These are phyloP conservation scores for Delia radicum DNA, from an alignment of 1,140 invertebrate species.

Conservation along the genomic window DNA sequence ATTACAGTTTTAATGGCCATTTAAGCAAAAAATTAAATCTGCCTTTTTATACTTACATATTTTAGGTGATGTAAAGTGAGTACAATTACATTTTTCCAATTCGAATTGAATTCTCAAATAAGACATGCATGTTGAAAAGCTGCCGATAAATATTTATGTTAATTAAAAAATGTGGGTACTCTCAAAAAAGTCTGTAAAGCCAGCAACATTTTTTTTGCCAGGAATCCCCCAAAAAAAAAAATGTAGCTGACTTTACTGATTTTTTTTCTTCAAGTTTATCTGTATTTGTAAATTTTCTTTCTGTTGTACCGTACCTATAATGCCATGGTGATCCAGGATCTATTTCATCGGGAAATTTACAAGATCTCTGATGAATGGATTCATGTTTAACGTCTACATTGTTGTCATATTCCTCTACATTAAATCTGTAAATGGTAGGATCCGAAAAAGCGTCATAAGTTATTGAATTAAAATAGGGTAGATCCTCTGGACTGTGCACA, in stretches of 20 bases:
- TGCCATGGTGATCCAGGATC: constrained; percentile 17
- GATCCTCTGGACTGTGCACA: constrained; percentile 25
- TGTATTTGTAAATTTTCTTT: no score
- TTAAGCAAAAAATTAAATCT: no score
- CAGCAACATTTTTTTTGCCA: no score
- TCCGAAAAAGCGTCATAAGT: constrained; percentile 14
- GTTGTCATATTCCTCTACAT: constrained; percentile 27
- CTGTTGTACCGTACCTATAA: constrained; percentile 24
- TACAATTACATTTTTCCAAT: constrained; percentile 17
- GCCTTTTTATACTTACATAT: neutral
- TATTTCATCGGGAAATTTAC: constrained; percentile 25
- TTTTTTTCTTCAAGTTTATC: no score
- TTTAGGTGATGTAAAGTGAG: constrained; percentile 2
- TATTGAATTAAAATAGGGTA: constrained; percentile 26
- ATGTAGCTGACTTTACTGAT: neutral
- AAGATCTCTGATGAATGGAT: constrained; percentile 17
- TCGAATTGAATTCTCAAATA: constrained; percentile 9
- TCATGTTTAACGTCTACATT: constrained; percentile 7
- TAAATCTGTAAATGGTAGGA: constrained; percentile 11
- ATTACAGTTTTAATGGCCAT: no score
- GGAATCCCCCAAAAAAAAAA: no score
- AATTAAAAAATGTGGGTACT: no score
- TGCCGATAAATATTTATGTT: neutral
- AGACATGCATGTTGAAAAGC: constrained; percentile 6
- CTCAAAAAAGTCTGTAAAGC: neutral